Evolutionary conservation across 2,888 invertebrate species (phyloP).

Genomic region (Molanna angustata): DNA sequence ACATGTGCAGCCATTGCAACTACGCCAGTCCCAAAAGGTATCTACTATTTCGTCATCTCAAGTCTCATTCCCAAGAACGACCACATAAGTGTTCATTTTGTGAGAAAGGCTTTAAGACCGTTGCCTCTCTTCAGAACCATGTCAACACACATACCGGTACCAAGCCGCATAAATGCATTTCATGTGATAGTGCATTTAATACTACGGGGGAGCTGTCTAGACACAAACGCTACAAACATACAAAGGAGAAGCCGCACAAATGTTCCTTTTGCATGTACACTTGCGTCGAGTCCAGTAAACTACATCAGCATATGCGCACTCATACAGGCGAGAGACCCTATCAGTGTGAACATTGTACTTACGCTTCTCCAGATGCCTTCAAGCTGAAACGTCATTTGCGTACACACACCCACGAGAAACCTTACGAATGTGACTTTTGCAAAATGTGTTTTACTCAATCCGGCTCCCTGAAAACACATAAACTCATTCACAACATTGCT

Average conservation of each 20-base stretch:
- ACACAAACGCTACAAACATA: not conserved
- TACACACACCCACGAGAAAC: slow-evolving; percentile 87
- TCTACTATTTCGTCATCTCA: slow-evolving; percentile 88
- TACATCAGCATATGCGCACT: not conserved
- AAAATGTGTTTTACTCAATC: slow-evolving; percentile 93
- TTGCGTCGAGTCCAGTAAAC: not conserved
- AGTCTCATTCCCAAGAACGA: slow-evolving; percentile 90
- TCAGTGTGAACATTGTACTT: slow-evolving; percentile 94
- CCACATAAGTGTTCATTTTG: slow-evolving; percentile 93
- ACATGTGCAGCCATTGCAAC: slow-evolving; percentile 87
- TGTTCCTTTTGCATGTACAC: not conserved
- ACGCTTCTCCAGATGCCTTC: slow-evolving; percentile 96
- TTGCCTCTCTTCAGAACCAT: slow-evolving; percentile 90
- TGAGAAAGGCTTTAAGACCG: slow-evolving; percentile 91
- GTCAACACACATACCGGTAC: slow-evolving; percentile 95
- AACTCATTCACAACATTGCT: slow-evolving; percentile 82
- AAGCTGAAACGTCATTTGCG: slow-evolving; percentile 93
- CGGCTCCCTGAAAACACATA: slow-evolving; percentile 92
- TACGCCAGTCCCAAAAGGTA: slow-evolving; percentile 91
- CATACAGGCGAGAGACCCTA: not conserved
- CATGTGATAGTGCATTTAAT: slow-evolving; percentile 84
- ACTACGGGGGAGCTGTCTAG: slow-evolving; percentile 55
- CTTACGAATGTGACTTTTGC: slow-evolving; percentile 83
- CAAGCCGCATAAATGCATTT: slow-evolving; percentile 87
- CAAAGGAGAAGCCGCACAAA: not conserved